These are phyloP conservation scores for Drosophila trichaetosa DNA, from an alignment of 2,888 invertebrate species.

Conservation along the genomic window DNA sequence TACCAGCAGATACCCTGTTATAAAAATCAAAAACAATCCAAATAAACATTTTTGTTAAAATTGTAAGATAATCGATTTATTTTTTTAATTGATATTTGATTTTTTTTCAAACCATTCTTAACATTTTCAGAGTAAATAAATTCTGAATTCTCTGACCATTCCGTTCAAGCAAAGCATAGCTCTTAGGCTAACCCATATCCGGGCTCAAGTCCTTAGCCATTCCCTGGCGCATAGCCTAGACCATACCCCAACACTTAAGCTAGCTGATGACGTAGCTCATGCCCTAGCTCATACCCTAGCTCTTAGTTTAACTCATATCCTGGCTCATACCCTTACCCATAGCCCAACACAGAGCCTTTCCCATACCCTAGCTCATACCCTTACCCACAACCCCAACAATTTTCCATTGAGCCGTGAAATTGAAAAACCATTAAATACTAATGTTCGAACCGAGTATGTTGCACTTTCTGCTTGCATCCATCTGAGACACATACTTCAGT, in stretches of 20 bases:
- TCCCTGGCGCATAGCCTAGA: background rate
- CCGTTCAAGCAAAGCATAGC: background rate
- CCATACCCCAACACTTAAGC: background rate
- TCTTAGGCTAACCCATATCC: background rate
- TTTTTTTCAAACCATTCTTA: background rate
- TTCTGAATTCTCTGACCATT: background rate
- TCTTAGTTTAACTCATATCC: accelerated
- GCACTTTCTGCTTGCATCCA: constrained; percentile 3
- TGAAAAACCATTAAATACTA: constrained; percentile 67
- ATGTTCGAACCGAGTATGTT: constrained; percentile 6
- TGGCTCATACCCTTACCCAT: background rate
- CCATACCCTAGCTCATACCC: too few species aligned
- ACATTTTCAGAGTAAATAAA: constrained; percentile 1
- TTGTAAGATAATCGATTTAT: background rate
- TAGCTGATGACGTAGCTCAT: background rate
- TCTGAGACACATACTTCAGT: constrained; percentile 24
- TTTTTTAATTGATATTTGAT: background rate
- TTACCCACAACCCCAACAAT: background rate
- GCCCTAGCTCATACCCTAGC: background rate
- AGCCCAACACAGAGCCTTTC: background rate
- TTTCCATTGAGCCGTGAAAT: constrained; percentile 54
- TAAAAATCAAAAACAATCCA: background rate
- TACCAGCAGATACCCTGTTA: background rate
- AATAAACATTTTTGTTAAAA: background rate
- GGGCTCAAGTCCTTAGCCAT: background rate